Percentiles rank a stretch among this genome's conserved stretches.
These are phyloP conservation scores for Caerostris darwini DNA, from an alignment of 1,140 invertebrate genomes.

Conservation along the genomic window DNA sequence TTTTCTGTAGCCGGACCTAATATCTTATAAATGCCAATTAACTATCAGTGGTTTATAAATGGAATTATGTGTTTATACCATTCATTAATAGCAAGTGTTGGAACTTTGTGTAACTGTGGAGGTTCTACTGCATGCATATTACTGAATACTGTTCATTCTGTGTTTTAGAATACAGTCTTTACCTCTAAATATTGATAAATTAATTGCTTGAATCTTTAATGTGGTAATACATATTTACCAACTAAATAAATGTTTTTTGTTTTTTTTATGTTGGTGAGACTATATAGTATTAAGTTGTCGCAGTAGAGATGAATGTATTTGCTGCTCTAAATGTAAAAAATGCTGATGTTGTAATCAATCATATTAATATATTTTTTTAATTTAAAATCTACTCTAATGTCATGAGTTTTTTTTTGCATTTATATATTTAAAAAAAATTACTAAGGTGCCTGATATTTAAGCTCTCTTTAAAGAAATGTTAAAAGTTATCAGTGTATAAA, in stretches of 20 bases:
- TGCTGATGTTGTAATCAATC: constrained; percentile 54
- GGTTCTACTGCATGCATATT: constrained; percentile 15
- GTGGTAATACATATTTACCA: constrained; percentile 7
- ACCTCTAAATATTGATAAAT: background rate
- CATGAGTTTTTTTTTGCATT: constrained; percentile 58
- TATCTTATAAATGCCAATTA: background rate
- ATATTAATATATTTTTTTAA: constrained; percentile 64
- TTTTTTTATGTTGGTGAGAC: background rate
- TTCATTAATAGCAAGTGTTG: background rate
- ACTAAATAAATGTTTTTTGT: background rate
- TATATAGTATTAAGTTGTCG: constrained; percentile 21
- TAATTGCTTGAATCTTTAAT: constrained; percentile 17
- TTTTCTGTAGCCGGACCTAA: too few relatives aligned
- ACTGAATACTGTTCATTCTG: background rate
- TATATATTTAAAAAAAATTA: constrained; percentile 44
- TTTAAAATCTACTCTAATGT: constrained; percentile 56
- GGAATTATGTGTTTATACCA: background rate
- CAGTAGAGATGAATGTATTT: background rate
- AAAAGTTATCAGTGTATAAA: constrained; percentile 19
- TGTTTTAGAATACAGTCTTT: constrained; percentile 3
- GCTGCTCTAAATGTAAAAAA: constrained; percentile 5
- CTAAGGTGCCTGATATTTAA: constrained; percentile 19
- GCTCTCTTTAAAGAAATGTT: background rate
- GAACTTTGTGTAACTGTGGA: background rate
- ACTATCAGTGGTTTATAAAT: background rate